Base-by-base conservation (phyloP, 2,113 vertebrate genomes). In the Nibea coibor region DNA sequence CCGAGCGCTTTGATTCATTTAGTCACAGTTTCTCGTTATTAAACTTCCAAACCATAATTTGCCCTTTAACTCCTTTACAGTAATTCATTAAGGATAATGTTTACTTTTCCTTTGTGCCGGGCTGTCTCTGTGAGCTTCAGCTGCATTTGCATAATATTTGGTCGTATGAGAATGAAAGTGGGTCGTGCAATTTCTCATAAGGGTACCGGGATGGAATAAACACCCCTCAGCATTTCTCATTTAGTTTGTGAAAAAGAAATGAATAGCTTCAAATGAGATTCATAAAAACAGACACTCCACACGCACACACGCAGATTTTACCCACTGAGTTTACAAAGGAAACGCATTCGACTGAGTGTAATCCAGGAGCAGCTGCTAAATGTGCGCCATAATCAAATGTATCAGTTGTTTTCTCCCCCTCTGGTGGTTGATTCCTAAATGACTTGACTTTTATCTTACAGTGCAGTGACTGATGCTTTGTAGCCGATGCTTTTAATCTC, bases 261-360 rank as follows among this genome's bases (percentile, higher is more conserved):
- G 77, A 91, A 93, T 87, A 82, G 84, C 75, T 82, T 81, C 26
- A 85, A 91, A 93, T 93, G 76, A 93, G 92, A 90, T 87, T 90
- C 71, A 72, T 51, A 59, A 74, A 59, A 64, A 74, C 51, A 48
- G 51, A 69, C 50, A 20, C 22, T 56, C 35, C 12, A 31, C 11
- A 59, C 75, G 47, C 63, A 63, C 66, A 69, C 7, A 48, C n/a
- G 22, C 57, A 61, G 39, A 31, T 79, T 78, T 80, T 50, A 72
- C 58, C 77, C 76, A 69, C 2, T 4, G 22, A 8, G 42, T 56
- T 50, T 17, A 71, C 15, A 3, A n/a, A 56, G 59, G 24, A 12
- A 76, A 35, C 43, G 17, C 62, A 58, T 54, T 35, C 35, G 51
- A 66, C 54, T 24, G 26, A 10, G 4, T 75, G n/a, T 82, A 80